Base-by-base conservation (phyloP, 64 coral and sea anemone genomes). In the Cladopsammia gracilis region DNA sequence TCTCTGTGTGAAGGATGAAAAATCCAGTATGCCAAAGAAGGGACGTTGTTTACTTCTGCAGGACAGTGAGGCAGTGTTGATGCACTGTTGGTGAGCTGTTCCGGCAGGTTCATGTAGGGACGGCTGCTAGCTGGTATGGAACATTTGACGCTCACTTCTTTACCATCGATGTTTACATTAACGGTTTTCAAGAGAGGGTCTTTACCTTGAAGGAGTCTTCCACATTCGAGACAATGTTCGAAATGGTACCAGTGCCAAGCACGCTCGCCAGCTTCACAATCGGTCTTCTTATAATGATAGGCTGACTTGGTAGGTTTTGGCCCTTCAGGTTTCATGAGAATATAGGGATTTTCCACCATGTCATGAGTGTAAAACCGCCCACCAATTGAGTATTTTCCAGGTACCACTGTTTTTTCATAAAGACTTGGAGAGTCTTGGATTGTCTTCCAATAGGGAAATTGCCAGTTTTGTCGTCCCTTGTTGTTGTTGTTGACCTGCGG, bases 341-440 rank as follows among this genome's bases (percentile, higher is more conserved):
- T 75, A 34, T 6, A 58, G 57, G 85, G 85, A 43, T 42, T 88
- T 51, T 51, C 20, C 43, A 73, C 69, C 50, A 56, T 43, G 25
- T 88, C 69, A 54, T 88, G 85, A 13, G 47, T 56, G 20, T 88
- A 88, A 25, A 74, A 88, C 10, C 42, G 56, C 0, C 85, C 85
- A 9, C 69, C 85, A 46, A 88, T 71, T 74, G 69, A 45, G 44
- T 88, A 73, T 68, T 88, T 88, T 70, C 85, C 85, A 1, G 6
- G 23, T 42, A n/a, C 67, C 5, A 88, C 85, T 58, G 85, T 50
- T 73, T 58, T 74, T 15, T 73, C 24, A 10, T 61, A 47, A 22
- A 92, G 69, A 62, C 90, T 92, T 77, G 82, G 67, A 18, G 90
- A 79, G 52, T 86, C 79, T 53, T 82, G 19, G 52, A 92, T 92